Percentiles rank a stretch among this genome's conserved stretches.
phyloP scores from a whole-genome alignment of 1,140 invertebrate genomes.

The Cydia amplana region DNA sequence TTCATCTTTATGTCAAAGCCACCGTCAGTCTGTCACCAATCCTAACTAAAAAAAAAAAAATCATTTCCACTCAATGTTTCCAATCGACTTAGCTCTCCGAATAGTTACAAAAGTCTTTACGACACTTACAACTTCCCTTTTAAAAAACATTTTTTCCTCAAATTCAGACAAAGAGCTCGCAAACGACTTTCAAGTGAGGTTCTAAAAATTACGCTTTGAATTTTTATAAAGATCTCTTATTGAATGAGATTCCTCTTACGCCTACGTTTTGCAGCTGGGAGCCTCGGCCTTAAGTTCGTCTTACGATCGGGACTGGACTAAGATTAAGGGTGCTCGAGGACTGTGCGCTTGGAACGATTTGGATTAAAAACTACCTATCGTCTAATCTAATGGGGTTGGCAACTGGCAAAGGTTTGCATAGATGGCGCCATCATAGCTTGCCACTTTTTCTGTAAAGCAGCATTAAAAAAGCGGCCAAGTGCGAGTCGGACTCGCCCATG shows the following conservation, averaged over 20 bases:
- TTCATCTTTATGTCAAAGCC: no score
- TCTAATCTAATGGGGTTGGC: no score
- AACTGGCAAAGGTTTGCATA: no score
- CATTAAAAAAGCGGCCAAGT: no score
- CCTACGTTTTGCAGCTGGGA: conserved; percentile 5
- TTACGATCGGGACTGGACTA: neutral
- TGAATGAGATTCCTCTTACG: conserved; percentile 13
- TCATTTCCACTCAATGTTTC: no score
- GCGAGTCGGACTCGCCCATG: no score
- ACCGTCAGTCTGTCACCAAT: neutral
- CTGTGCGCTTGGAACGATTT: neutral
- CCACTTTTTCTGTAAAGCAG: no score
- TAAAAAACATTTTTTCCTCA: neutral
- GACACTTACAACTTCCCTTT: neutral
- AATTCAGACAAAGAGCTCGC: neutral
- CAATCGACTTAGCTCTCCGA: neutral
- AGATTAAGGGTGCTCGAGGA: neutral
- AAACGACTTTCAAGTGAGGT: conserved; percentile 18
- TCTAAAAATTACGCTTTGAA: neutral
- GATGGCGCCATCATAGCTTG: no score
- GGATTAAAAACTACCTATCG: neutral
- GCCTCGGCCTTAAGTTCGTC: neutral
- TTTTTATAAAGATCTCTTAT: conserved; percentile 16
- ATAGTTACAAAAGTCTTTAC: neutral
- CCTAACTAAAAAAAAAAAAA: no score